A percentile compares a stretch with the other conserved stretches of the same genome.
phyloP scores from a whole-genome alignment of 2,888 invertebrate genomes.

The Tetragnatha montana region DNA sequence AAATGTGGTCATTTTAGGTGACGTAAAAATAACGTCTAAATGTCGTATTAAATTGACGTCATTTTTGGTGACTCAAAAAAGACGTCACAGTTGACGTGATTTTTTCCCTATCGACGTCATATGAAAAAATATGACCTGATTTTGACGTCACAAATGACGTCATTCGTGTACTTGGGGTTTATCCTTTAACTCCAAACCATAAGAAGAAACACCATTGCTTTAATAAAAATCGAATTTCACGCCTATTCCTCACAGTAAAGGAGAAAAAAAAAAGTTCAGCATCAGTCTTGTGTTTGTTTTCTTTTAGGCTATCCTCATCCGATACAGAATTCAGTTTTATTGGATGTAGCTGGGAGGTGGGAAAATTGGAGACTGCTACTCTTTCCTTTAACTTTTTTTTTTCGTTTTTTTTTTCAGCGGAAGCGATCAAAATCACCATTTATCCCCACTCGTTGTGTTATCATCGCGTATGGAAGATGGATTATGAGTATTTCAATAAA shows the following conservation, averaged over 20 bases:
- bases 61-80: too few species aligned
- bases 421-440: neutral
- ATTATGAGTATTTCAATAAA: too few species aligned
- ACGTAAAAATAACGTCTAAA: too few species aligned
- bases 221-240: conserved; percentile 41
- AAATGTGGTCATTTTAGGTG: too few species aligned
- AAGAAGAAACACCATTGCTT: conserved; percentile 9
- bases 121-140: too few species aligned
- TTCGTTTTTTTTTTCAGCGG: neutral
- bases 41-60: too few species aligned
- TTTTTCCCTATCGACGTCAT: too few species aligned
- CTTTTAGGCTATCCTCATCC: neutral
- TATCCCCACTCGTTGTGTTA: neutral
- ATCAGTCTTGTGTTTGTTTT: conserved; percentile 16
- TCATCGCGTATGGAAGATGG: too few species aligned
- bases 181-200: neutral
- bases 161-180: too few species aligned
- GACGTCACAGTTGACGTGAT: too few species aligned
- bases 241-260: neutral
- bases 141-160: too few species aligned
- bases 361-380: neutral
- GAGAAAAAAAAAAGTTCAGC: neutral
- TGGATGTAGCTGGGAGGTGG: neutral
- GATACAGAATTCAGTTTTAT: conserved; percentile 1
- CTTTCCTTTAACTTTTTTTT: neutral